Conservation (phyloP, 2,113 vertebrate species). For the Oryzias melastigma region DNA sequence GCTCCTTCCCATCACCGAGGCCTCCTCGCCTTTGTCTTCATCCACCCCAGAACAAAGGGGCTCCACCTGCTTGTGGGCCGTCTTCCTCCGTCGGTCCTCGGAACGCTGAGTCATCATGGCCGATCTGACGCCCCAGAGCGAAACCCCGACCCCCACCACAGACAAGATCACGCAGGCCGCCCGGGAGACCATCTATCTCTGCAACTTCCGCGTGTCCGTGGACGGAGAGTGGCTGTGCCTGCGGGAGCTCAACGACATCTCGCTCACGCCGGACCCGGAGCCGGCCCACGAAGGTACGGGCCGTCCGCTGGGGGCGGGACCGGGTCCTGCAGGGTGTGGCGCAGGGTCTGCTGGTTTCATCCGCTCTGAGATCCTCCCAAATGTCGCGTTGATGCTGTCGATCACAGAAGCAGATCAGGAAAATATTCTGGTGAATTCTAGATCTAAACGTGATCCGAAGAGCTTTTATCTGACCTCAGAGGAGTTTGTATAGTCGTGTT, state of each 20-base stretch:
- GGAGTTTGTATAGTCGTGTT: too few species aligned
- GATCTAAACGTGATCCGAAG: too few species aligned
- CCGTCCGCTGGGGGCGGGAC: not conserved
- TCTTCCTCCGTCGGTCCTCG: conserved; percentile 67
- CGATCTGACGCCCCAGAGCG: conserved; percentile 95
- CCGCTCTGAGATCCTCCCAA: too few species aligned
- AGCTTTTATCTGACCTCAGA: too few species aligned
- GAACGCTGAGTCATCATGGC: conserved; percentile 99
- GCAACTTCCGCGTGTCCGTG: conserved; percentile 99
- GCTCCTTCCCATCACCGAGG: conserved; percentile 37
- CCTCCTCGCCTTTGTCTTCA: conserved; percentile 16
- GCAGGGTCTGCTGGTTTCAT: not conserved
- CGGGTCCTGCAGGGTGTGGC: conserved; percentile 54
- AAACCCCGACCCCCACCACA: conserved; percentile 97
- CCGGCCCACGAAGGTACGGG: conserved; percentile 95
- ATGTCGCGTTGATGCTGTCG: too few species aligned
- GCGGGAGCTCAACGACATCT: conserved; percentile 98
- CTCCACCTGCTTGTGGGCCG: not conserved
- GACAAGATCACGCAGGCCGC: conserved; percentile 99
- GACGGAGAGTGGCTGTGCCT: conserved; percentile 99
- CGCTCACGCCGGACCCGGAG: conserved; percentile 97
- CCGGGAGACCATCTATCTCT: conserved; percentile 99
- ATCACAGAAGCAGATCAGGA: too few species aligned
- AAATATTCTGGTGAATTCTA: too few species aligned
- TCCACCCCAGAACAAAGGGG: conserved; percentile 41